Percentiles rank a stretch among this genome's conserved stretches.
Evolutionary conservation across 2,113 vertebrate species (phyloP).

Genomic region (Symphodus melops): DNA sequence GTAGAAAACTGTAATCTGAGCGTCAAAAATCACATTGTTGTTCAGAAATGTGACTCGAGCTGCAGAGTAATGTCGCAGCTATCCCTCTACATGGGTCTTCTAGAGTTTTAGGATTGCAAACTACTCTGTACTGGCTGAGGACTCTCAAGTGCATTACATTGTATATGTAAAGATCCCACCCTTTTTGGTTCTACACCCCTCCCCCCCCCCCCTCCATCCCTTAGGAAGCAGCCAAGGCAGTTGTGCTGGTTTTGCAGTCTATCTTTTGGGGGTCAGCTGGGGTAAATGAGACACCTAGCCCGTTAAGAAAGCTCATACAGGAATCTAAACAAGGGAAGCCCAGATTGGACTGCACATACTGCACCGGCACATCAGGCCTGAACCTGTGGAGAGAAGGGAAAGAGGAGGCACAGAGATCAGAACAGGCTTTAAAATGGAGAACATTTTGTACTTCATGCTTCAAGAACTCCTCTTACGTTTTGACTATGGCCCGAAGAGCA

Average conservation of each 20-base stretch:
- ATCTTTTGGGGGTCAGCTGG: conserved; percentile 88
- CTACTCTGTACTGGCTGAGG: conserved; percentile 40
- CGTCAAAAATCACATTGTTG: conserved; percentile 24
- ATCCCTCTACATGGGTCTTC: conserved; percentile 26
- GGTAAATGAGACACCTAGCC: conserved; percentile 87
- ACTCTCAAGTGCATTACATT: conserved; percentile 62
- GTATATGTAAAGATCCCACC: conserved; percentile 51
- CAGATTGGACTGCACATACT: conserved; percentile 91
- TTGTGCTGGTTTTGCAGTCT: conserved; percentile 93
- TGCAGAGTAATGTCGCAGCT: neutral
- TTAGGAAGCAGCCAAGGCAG: conserved; percentile 87
- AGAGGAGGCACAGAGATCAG: conserved; percentile 20
- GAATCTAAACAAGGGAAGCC: conserved; percentile 90
- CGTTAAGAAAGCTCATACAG: conserved; percentile 89
- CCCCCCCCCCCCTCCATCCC: conserved; percentile 3
- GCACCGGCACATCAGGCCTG: conserved; percentile 85
- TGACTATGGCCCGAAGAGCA: conserved; percentile 91
- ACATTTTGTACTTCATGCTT: neutral
- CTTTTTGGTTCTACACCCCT: conserved; percentile 19
- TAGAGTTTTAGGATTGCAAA: conserved; percentile 4
- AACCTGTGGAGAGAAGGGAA: conserved; percentile 75
- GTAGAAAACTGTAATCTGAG: conserved; percentile 34
- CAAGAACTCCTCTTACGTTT: conserved; percentile 87
- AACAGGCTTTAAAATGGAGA: rapidly evolving
- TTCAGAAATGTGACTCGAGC: conserved; percentile 11